Base-by-base conservation (phyloP, 92 coral and sea anemone genomes). In the Actinostola sp. region DNA sequence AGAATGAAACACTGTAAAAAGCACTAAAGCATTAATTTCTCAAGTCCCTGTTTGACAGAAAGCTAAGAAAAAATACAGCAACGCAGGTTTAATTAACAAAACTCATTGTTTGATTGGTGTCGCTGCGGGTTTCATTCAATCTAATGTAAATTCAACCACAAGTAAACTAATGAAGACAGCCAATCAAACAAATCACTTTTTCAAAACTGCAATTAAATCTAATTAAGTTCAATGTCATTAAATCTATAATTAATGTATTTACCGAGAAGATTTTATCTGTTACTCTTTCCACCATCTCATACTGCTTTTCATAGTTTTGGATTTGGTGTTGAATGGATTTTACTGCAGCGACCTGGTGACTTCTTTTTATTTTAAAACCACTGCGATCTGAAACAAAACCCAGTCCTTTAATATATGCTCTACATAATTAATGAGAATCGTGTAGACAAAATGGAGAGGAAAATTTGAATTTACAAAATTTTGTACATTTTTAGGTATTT, bases 231-330 rank as follows among this genome's bases (percentile, higher is more conserved):
- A n/a, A n/a, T n/a, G n/a, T n/a, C n/a, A n/a, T n/a, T 36, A 5
- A 61, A 63, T 35, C 2, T 25, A 27, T 15, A 42, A 41, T 41
- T 13, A 41, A n/a, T n/a, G n/a, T n/a, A 30, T 0, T 43, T 75
- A 92, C 97, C 97, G 67, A 84, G 44, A 93, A 93, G 49, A 93
- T 81, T 50, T 93, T 93, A 50, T 85, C 92, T 32, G 88, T 66
- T 3, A 93, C 83, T 39, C 84, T 75, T 63, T 85, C 84, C 31
- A 88, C 89, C 81, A 93, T 84, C 46, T 88, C 83, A 65, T 84
- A 93, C 78, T 84, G 96, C 39, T 88, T 91, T 16, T 84, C 82
- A 79, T 90, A 93, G 73, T 82, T 89, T 19, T 77, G 56, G 24
- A 93, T 50, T 54, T 79, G 66, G 15, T 21, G 11, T 49, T 86